phyloP scores from a whole-genome alignment of 2,113 vertebrate genomes.

The Oenanthe oenanthe region DNA sequence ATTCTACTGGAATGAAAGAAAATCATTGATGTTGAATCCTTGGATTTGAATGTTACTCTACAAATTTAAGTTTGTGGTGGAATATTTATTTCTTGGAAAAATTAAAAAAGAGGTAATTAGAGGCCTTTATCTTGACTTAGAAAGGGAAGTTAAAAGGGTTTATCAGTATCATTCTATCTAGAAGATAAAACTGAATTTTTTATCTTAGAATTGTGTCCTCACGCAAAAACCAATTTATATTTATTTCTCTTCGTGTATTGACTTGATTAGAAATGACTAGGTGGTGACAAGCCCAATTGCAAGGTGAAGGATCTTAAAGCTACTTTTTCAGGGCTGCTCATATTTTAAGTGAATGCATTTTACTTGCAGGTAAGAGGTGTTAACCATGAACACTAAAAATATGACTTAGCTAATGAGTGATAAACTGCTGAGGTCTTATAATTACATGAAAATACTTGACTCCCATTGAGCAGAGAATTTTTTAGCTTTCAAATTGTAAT shows the following conservation, averaged over 20 bases:
- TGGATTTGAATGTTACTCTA: background rate
- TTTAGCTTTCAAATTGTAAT: background rate
- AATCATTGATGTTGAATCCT: background rate
- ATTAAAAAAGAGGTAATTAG: background rate
- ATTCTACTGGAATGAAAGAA: background rate
- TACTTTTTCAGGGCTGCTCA: background rate
- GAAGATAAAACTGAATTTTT: background rate
- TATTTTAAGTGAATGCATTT: background rate
- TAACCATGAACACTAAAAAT: background rate
- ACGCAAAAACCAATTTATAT: rapidly evolving
- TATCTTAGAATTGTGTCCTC: background rate
- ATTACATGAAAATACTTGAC: background rate
- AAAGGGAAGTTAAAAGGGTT: background rate
- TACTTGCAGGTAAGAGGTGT: background rate
- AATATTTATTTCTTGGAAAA: background rate
- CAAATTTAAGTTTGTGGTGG: background rate
- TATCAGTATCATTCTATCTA: background rate
- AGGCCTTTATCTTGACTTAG: background rate
- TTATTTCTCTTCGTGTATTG: background rate
- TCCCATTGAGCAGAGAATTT: background rate
- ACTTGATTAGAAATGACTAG: background rate
- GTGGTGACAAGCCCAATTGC: background rate
- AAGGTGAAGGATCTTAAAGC: background rate
- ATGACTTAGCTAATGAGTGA: background rate
- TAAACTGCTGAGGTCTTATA: background rate